Evolutionary conservation across 2,888 invertebrate genomes (phyloP).

Genomic region (Heliconius charithonia): DNA sequence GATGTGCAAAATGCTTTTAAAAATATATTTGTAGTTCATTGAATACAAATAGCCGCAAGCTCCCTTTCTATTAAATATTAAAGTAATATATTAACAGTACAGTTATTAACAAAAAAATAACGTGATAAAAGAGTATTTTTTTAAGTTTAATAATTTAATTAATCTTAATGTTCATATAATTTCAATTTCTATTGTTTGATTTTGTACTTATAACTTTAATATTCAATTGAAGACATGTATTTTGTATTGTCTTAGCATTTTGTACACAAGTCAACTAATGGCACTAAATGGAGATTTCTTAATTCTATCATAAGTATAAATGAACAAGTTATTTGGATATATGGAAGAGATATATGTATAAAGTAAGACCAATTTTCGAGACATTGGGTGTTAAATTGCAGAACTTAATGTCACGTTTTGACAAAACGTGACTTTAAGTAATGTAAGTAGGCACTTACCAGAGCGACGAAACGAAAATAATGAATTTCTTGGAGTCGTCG

Average conservation of each 20-base stretch:
- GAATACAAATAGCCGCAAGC: neutral
- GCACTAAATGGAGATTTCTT: constrained; percentile 41
- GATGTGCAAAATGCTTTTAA: neutral
- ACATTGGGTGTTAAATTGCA: neutral
- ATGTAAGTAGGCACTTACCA: too few species aligned
- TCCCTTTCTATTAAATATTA: neutral
- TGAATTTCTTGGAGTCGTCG: too few species aligned
- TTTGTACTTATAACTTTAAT: neutral
- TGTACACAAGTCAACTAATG: constrained; percentile 35
- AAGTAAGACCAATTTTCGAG: neutral
- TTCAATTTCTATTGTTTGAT: neutral
- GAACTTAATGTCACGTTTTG: neutral
- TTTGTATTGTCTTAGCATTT: constrained; percentile 3
- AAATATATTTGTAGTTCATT: neutral
- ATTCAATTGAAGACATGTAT: neutral
- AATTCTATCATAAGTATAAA: neutral
- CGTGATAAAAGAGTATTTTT: too few species aligned
- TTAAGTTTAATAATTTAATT: too few species aligned
- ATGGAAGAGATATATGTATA: neutral
- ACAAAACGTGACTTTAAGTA: too few species aligned
- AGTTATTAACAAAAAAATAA: too few species aligned
- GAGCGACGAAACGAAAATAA: neutral
- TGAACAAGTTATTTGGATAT: neutral
- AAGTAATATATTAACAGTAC: neutral
- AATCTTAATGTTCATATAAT: neutral